These are phyloP conservation scores for Coracopsis vasa DNA, from an alignment of 2,113 vertebrate genomes.

Conservation along the genomic window DNA sequence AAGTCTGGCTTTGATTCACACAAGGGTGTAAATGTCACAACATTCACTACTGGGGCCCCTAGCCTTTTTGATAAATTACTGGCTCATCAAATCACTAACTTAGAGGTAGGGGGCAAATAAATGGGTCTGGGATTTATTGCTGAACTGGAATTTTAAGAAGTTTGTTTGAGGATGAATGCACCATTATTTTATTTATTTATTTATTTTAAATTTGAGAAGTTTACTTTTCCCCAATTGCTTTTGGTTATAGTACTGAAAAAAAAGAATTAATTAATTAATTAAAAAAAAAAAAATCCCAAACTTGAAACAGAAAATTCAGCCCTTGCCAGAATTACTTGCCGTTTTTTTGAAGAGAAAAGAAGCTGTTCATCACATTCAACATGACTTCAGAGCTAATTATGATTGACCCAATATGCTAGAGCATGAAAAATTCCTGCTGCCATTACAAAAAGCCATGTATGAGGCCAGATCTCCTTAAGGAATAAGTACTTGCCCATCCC, in stretches of 20 bases:
- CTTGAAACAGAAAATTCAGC: background rate
- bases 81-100: background rate
- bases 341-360: background rate
- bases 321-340: background rate
- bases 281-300: background rate
- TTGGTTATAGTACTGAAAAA: background rate
- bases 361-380: background rate
- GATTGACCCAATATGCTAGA: background rate
- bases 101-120: background rate
- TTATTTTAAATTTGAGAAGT: background rate
- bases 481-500: background rate
- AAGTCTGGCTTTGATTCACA: constrained; percentile 7
- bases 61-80: background rate
- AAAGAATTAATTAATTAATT: background rate
- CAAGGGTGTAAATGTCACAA: background rate
- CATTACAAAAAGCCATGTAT: background rate
- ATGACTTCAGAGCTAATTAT: background rate
- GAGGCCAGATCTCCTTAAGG: background rate
- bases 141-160: background rate
- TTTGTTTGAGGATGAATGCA: background rate
- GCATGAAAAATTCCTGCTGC: background rate
- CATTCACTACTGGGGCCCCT: background rate
- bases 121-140: background rate
- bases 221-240: background rate
- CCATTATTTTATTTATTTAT: background rate